Evolutionary conservation across 2,888 invertebrate species (phyloP).

Genomic region (Augochlorella aurata): DNA sequence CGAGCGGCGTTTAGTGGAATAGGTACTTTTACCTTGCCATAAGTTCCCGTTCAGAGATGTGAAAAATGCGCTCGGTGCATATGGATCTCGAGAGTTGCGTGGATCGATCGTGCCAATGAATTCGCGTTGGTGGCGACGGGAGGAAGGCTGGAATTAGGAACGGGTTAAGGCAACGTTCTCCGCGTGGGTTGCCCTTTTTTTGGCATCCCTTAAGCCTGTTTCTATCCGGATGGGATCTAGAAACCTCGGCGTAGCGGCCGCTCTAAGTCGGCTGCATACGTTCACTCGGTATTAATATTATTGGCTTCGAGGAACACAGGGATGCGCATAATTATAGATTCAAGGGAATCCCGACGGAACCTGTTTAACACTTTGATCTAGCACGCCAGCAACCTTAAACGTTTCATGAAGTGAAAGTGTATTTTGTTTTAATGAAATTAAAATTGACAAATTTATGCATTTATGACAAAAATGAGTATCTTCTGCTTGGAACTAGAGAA

Average conservation of each 20-base stretch:
- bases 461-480: no score
- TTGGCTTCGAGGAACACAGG: slow-evolving; percentile 2
- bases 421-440: no score
- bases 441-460: no score
- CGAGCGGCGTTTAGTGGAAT: no score
- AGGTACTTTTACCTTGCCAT: no score
- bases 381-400: no score
- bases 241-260: slow-evolving; percentile 9
- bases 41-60: not conserved
- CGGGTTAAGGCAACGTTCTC: slow-evolving; percentile 54
- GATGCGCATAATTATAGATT: slow-evolving; percentile 5
- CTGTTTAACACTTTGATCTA: not conserved
- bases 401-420: no score
- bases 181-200: slow-evolving; percentile 65
- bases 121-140: slow-evolving; percentile 59
- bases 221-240: slow-evolving; percentile 41
- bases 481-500: no score
- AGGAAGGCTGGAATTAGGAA: slow-evolving; percentile 63
- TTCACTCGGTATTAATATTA: slow-evolving; percentile 7
- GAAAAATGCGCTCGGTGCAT: not conserved
- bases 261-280: not conserved
- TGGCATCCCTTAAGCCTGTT: slow-evolving; percentile 60
- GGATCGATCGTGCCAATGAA: slow-evolving; percentile 42
- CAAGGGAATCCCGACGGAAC: slow-evolving; percentile 10
- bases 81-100: slow-evolving; percentile 32